Evolutionary conservation across 1,140 invertebrate genomes (phyloP).

Genomic region (Kradibia gibbosae): DNA sequence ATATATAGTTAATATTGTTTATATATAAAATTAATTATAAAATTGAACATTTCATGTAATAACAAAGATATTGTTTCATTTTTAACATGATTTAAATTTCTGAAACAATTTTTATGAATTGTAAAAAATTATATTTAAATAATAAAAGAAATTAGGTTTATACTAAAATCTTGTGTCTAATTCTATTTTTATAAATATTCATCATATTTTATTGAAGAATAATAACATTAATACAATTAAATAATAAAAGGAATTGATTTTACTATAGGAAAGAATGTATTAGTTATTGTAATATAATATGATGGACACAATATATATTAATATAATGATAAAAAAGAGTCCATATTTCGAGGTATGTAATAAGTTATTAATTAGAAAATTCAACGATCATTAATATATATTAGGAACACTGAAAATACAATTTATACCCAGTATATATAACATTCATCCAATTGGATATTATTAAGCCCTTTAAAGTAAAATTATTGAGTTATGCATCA

Average conservation of each 20-base stretch:
- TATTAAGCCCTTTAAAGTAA: slow-evolving; percentile 4
- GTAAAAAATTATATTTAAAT: neutral
- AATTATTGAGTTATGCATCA: neutral
- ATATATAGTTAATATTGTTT: neutral
- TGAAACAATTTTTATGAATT: neutral
- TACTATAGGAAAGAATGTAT: neutral
- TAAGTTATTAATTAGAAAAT: neutral
- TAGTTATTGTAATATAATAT: neutral
- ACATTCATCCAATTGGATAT: slow-evolving; percentile 23
- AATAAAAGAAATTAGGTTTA: neutral
- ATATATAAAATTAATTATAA: too few species aligned
- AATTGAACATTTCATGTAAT: neutral
- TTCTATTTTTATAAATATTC: neutral
- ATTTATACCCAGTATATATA: slow-evolving; percentile 1
- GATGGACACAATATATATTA: neutral
- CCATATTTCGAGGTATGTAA: neutral
- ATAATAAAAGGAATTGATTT: neutral
- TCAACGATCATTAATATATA: slow-evolving; percentile 22
- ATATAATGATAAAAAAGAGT: neutral
- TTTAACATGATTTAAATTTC: neutral
- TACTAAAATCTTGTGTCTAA: neutral
- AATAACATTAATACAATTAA: neutral
- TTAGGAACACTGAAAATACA: slow-evolving; percentile 41
- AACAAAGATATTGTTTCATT: neutral
- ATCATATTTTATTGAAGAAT: neutral